phyloP scores from a whole-genome alignment of 2,113 vertebrate genomes.

The Vanacampus margaritifer region DNA sequence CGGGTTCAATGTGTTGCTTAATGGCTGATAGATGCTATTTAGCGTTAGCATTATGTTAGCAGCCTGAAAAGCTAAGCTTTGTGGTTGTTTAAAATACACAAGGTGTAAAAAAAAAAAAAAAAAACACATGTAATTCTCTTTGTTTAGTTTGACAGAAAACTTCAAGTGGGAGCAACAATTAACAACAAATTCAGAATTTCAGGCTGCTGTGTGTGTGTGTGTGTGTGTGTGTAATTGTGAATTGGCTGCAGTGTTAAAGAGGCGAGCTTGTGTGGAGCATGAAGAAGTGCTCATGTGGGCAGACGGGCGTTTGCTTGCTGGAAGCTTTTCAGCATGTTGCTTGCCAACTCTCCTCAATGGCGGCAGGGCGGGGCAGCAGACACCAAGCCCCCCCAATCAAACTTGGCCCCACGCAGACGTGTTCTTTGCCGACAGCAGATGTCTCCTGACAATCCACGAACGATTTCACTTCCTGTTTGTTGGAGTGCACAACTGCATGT shows the following conservation, averaged over 20 bases:
- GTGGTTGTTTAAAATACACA: too few relatives aligned
- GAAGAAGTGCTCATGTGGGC: constrained; percentile 55
- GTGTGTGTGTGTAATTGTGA: constrained; percentile 50
- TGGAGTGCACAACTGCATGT: not conserved
- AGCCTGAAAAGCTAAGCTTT: too few relatives aligned
- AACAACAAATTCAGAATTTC: too few relatives aligned
- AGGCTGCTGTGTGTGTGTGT: constrained; percentile 32
- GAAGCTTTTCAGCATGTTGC: constrained; percentile 53
- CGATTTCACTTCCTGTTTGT: not conserved
- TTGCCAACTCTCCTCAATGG: constrained; percentile 59
- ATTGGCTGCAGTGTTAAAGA: constrained; percentile 66
- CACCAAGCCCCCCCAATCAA: not conserved
- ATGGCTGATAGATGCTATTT: too few relatives aligned
- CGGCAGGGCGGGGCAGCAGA: constrained; percentile 39
- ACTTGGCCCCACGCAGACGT: constrained; percentile 9
- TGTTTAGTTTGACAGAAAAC: too few relatives aligned
- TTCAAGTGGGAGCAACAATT: too few relatives aligned
- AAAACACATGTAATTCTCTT: too few relatives aligned
- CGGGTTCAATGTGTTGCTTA: too few relatives aligned
- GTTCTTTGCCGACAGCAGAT: not conserved
- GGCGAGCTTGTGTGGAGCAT: constrained; percentile 48
- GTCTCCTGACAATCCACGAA: not conserved
- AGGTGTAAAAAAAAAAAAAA: too few relatives aligned
- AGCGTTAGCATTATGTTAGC: too few relatives aligned
- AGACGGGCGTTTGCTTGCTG: constrained; percentile 50